These are phyloP conservation scores for Otocyon megalotis DNA, from an alignment of 2,113 vertebrate genomes.

Conservation along the genomic window DNA sequence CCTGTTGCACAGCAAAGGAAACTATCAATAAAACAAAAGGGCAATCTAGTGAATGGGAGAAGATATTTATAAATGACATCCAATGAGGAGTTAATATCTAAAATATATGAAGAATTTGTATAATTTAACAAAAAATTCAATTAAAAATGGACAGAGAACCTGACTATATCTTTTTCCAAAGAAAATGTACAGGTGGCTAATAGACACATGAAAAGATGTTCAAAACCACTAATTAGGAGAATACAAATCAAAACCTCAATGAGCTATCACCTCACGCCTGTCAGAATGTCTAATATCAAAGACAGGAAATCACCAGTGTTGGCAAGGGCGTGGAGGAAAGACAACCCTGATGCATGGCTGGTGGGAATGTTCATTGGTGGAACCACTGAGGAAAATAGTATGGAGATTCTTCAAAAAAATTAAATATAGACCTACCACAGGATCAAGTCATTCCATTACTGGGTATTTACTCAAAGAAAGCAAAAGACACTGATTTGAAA, in stretches of 20 bases:
- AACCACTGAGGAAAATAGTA: neutral
- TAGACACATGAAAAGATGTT: neutral
- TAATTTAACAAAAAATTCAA: neutral
- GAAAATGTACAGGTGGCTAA: neutral
- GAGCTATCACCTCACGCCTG: neutral
- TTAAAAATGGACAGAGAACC: neutral
- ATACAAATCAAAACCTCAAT: neutral
- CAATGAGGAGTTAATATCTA: neutral
- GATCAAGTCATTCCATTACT: no score
- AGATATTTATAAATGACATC: neutral
- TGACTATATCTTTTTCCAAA: neutral
- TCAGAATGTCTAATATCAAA: neutral
- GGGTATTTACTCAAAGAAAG: no score
- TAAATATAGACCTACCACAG: no score
- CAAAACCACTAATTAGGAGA: neutral
- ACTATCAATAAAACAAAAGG: neutral
- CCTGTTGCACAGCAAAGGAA: neutral
- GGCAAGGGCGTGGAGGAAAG: neutral
- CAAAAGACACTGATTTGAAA: no score
- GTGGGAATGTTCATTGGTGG: neutral
- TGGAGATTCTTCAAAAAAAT: no score
- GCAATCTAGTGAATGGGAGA: neutral
- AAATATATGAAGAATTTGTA: neutral
- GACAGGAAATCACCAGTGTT: neutral
- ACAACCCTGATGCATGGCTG: neutral